A percentile compares a stretch with the other conserved stretches of the same genome.
phyloP scores from a whole-genome alignment of 2,797 vertebrate genomes.

The Picus viridis region DNA sequence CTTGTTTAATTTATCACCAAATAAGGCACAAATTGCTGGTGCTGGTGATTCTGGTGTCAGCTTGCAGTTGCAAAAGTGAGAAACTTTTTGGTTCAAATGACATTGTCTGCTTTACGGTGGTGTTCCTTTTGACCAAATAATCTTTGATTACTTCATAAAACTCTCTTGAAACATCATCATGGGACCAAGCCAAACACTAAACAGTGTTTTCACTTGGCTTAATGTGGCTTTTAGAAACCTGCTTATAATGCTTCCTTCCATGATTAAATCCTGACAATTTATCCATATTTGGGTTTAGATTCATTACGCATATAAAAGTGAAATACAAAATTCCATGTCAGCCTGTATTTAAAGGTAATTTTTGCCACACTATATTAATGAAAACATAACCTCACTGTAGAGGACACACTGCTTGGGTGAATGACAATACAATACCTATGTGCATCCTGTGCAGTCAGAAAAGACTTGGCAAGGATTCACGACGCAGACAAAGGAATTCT shows the following conservation, averaged over 20 bases:
- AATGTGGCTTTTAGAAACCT: not conserved
- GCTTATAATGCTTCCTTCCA: constrained; percentile 14
- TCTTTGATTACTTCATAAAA: constrained; percentile 35
- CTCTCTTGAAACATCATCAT: not conserved
- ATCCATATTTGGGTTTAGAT: not conserved
- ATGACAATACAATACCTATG: constrained; percentile 44
- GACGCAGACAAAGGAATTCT: constrained; percentile 48
- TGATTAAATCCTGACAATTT: not conserved
- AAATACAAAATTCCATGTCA: constrained; percentile 21
- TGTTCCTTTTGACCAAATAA: constrained; percentile 30
- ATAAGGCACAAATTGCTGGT: constrained; percentile 63
- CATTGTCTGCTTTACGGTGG: not conserved
- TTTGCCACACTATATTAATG: constrained; percentile 24
- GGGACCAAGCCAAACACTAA: not conserved
- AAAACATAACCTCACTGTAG: not conserved
- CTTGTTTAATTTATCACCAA: constrained; percentile 67
- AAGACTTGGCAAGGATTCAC: constrained; percentile 52
- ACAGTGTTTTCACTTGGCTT: not conserved
- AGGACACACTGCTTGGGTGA: constrained; percentile 38
- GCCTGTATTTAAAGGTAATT: not conserved
- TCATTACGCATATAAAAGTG: constrained; percentile 15
- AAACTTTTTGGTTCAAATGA: constrained; percentile 14
- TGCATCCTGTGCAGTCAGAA: constrained; percentile 39
- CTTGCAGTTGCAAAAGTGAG: not conserved
- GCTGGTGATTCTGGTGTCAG: constrained; percentile 53